Percentiles rank a stretch among this genome's conserved stretches.
These are phyloP conservation scores for Enteromius mattozi DNA, from an alignment of 2,797 vertebrate species.

Conservation along the genomic window DNA sequence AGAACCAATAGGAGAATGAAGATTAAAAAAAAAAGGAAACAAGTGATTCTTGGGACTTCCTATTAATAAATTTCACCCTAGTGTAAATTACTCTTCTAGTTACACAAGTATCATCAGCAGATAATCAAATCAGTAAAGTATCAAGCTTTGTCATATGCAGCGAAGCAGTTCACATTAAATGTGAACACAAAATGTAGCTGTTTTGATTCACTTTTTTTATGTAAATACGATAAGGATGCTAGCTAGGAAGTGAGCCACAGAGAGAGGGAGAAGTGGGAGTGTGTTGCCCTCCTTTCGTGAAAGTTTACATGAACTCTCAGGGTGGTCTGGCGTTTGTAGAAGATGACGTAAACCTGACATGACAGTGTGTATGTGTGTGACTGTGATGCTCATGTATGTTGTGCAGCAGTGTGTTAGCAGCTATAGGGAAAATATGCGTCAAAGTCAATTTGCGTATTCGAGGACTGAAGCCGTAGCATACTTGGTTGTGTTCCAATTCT, in stretches of 20 bases:
- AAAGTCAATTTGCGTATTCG: background rate
- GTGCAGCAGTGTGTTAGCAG: background rate
- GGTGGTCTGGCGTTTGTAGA: constrained; percentile 41
- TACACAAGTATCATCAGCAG: too few species aligned
- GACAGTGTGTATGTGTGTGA: background rate
- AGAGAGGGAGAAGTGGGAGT: background rate
- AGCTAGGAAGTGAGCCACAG: background rate
- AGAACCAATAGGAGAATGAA: background rate
- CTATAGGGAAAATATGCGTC: constrained; percentile 5
- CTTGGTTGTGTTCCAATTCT: constrained; percentile 16
- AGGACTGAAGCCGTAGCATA: background rate
- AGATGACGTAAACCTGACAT: constrained; percentile 23
- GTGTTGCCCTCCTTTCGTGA: constrained; percentile 19
- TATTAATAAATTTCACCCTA: too few species aligned
- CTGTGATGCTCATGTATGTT: constrained; percentile 7
- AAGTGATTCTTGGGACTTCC: too few species aligned
- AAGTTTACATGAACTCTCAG: constrained; percentile 51
- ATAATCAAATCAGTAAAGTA: too few species aligned
- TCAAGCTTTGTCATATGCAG: background rate
- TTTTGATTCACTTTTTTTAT: background rate
- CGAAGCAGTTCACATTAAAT: background rate
- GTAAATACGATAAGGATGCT: background rate
- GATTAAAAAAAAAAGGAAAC: background rate
- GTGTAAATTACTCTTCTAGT: too few species aligned
- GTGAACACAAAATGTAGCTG: background rate